Conservation (phyloP, 2,888 invertebrate genomes). For the Diarsia rubi region DNA sequence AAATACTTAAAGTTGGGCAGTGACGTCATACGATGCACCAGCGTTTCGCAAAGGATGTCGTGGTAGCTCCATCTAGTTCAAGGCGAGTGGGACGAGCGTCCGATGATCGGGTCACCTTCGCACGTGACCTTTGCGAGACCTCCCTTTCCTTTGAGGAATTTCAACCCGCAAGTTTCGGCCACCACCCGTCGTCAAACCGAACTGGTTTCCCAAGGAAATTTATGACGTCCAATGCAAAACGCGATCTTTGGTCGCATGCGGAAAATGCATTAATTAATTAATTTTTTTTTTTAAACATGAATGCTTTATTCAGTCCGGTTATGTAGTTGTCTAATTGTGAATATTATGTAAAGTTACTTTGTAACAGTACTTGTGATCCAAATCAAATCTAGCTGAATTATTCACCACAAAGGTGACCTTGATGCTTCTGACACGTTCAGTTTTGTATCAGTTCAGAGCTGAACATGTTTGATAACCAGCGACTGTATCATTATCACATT, state of each 20-base stretch:
- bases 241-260: conserved; percentile 36
- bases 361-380: conserved; percentile 29
- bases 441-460: conserved; percentile 7
- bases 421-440: not conserved
- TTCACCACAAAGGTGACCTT: conserved; percentile 18
- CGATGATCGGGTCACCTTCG: conserved; percentile 84
- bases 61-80: conserved; percentile 81
- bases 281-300: conserved; percentile 12
- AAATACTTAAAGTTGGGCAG: conserved; percentile 19
- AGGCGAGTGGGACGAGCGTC: conserved; percentile 80
- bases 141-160: conserved; percentile 83
- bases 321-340: conserved; percentile 9
- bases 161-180: conserved; percentile 75
- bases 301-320: conserved; percentile 26
- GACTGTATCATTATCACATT: not conserved
- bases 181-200: conserved; percentile 54
- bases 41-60: conserved; percentile 76
- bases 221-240: conserved; percentile 40
- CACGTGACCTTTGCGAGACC: conserved; percentile 81
- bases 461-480: not conserved
- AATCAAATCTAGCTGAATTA: conserved; percentile 47
- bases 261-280: conserved; percentile 36
- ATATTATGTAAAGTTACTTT: conserved; percentile 33
- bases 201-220: conserved; percentile 75
- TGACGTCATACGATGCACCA: conserved; percentile 54